Evolutionary conservation across 2,113 vertebrate genomes (phyloP), one percentile per base, ranked within the genome.

Genomic region (Pica pica): DNA sequence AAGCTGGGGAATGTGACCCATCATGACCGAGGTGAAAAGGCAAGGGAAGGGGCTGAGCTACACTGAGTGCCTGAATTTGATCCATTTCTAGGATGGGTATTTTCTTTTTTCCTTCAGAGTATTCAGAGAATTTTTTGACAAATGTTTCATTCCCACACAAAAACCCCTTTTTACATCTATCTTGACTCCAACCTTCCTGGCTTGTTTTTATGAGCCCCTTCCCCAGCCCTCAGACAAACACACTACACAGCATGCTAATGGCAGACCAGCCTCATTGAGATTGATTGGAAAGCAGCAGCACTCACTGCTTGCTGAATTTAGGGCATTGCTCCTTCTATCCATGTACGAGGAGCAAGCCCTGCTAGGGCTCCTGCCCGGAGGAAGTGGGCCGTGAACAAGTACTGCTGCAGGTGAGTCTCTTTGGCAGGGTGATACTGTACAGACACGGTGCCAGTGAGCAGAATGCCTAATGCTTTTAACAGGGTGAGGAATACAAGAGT

Each of bases 331-430:
- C 49, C 70, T 60, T 87, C 71, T 67, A 13, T 44, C 68, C 42
- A 1, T 0, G 2, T 19, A 8, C 4, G 3, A 47, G 85, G 46
- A 69, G 12, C 4, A 9, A 55, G 21, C 2, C 0, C 81, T 80
- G 75, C 1, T 1, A 41, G 35, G 63, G n/a, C 67, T 71, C 53
- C 53, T 61, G 39, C 73, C 64, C 2, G 1, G 30, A 41, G 41
- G 18, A 39, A 73, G 24, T 2, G 10, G 3, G 26, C 81, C 0
- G 0, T 10, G 23, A 55, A 23, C 30, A 42, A 55, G 8, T 3
- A 4, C 19, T 63, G 7, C 61, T 26, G 59, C 50, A 80, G 59
- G 22, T 11, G 11, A 60, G 31, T 13, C 6, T 18, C 53, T 60
- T 27, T n/a, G 71, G 35, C 76, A 81, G 46, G 13, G 30, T 18